Conservation (phyloP, 2,888 invertebrate species). For the Norana najaformis region DNA sequence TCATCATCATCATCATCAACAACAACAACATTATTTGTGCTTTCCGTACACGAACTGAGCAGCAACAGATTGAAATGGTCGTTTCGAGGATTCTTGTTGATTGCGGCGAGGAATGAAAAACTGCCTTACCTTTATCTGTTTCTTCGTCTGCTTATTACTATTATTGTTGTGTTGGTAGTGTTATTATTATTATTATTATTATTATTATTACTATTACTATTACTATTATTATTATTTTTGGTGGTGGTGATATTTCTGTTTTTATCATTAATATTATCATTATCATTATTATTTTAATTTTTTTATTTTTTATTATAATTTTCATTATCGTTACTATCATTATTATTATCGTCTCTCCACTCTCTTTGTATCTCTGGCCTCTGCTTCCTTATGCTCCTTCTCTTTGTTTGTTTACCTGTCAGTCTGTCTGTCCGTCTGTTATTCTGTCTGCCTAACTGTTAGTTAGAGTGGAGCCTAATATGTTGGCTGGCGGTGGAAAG, state of each 20-base stretch:
- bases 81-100: too few species aligned
- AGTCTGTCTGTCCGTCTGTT: neutral
- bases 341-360: neutral
- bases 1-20: too few species aligned
- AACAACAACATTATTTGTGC: too few species aligned
- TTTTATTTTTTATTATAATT: neutral
- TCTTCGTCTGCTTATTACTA: too few species aligned
- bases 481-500: too few species aligned
- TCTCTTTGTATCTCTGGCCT: neutral
- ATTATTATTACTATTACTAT: neutral
- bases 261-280: neutral
- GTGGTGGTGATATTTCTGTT: neutral
- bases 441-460: neutral
- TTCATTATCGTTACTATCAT: neutral
- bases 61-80: neutral
- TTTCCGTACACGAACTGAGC: too few species aligned
- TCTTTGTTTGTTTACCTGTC: too few species aligned
- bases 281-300: neutral
- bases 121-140: too few species aligned
- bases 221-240: neutral
- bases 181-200: too few species aligned
- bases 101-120: too few species aligned
- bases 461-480: neutral
- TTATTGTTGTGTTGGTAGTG: too few species aligned
- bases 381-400: too few species aligned